phyloP scores from a whole-genome alignment of 2,888 invertebrate species.

The Tachystola acroxantha region DNA sequence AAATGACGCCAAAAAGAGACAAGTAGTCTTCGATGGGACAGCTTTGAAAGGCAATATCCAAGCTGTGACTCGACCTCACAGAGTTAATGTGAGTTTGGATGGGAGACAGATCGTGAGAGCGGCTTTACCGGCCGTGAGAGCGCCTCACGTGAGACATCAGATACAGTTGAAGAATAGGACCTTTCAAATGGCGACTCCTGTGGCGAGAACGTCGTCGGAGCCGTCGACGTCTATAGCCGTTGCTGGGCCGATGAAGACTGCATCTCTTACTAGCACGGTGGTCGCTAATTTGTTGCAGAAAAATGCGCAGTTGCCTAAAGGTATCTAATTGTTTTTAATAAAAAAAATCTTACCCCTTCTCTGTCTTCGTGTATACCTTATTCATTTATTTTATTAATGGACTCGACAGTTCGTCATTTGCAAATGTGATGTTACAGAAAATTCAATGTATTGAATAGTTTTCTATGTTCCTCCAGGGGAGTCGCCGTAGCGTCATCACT shows the following conservation, averaged over 20 bases:
- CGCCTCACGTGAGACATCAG: slow-evolving; percentile 43
- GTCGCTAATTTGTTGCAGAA: slow-evolving; percentile 48
- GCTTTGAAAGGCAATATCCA: slow-evolving; percentile 32
- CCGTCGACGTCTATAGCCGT: slow-evolving; percentile 35
- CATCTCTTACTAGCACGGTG: slow-evolving; percentile 41
- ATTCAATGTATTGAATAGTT: too few relatives aligned
- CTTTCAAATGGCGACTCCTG: slow-evolving; percentile 31
- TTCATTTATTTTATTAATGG: too few relatives aligned
- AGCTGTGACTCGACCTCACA: slow-evolving; percentile 28
- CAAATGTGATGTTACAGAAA: too few relatives aligned
- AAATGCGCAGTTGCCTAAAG: slow-evolving; percentile 34
- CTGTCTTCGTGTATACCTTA: too few relatives aligned
- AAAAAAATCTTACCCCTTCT: too few relatives aligned
- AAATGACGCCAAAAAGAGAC: slow-evolving; percentile 42
- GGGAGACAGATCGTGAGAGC: slow-evolving; percentile 34
- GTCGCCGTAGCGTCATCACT: too few relatives aligned
- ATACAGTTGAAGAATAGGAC: slow-evolving; percentile 50
- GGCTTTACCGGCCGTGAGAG: slow-evolving; percentile 27
- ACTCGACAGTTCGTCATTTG: too few relatives aligned
- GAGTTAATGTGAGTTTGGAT: slow-evolving; percentile 34
- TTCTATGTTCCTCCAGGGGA: too few relatives aligned
- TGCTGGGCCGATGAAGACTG: slow-evolving; percentile 33
- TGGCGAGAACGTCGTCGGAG: slow-evolving; percentile 23
- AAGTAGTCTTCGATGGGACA: slow-evolving; percentile 29
- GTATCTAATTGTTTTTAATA: too few relatives aligned